Conservation (phyloP, 92 coral and sea anemone species). For the Plumapathes pennacea region DNA sequence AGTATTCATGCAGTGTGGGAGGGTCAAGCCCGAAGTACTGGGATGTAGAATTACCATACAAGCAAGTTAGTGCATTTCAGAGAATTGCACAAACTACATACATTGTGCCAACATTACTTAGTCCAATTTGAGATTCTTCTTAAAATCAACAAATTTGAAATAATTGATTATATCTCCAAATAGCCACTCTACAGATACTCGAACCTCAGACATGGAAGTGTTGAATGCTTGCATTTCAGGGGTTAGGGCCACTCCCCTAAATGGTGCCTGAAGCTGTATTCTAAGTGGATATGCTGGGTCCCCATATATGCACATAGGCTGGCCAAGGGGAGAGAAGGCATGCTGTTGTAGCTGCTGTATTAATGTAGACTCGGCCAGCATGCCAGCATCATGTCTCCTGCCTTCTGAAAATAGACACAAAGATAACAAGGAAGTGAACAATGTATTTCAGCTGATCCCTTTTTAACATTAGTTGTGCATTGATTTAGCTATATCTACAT, state of each 20-base stretch:
- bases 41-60: slow-evolving; percentile 19
- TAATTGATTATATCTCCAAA: slow-evolving; percentile 22
- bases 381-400: slow-evolving; percentile 17
- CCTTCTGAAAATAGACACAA: slow-evolving; percentile 1
- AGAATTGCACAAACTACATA: slow-evolving; percentile 7
- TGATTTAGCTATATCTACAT: no score
- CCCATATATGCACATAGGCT: slow-evolving; percentile 11
- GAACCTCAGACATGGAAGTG: slow-evolving; percentile 9
- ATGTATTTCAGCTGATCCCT: no score
- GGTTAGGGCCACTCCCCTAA: slow-evolving; percentile 13
- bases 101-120: slow-evolving; percentile 1
- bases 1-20: slow-evolving; percentile 8
- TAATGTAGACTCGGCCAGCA: neutral
- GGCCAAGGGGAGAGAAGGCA: slow-evolving; percentile 12
- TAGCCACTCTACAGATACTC: slow-evolving; percentile 8
- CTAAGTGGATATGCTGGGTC: slow-evolving; percentile 11
- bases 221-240: slow-evolving; percentile 27
- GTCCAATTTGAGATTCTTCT: slow-evolving; percentile 1
- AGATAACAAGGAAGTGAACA: no score
- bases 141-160: slow-evolving; percentile 19
- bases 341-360: slow-evolving; percentile 2
- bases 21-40: slow-evolving; percentile 12
- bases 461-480: no score
- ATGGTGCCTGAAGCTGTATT: slow-evolving; percentile 7
- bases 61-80: slow-evolving; percentile 20